These are phyloP conservation scores for Halcyon badia DNA, from an alignment of 2,797 vertebrate species.

Conservation along the genomic window DNA sequence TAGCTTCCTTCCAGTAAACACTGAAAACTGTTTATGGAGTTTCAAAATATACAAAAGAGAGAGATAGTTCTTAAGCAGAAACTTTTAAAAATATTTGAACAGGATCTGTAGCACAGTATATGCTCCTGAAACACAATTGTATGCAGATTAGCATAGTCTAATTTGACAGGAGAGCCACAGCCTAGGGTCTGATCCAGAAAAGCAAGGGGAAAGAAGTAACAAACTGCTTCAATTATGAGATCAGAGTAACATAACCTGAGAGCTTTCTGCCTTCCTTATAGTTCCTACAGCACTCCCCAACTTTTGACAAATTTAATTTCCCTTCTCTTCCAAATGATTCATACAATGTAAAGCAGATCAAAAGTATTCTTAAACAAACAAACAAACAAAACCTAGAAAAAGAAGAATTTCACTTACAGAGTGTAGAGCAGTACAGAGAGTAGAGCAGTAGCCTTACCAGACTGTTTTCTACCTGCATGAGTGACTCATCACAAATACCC, in stretches of 20 bases:
- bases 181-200: background rate
- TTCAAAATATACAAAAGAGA: background rate
- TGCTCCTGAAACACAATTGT: background rate
- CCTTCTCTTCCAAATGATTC: background rate
- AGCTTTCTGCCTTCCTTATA: background rate
- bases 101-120: background rate
- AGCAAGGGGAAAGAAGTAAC: background rate
- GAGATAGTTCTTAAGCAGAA: background rate
- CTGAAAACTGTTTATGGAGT: background rate
- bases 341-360: background rate
- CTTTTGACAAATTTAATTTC: background rate
- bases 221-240: background rate
- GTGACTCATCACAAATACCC: background rate
- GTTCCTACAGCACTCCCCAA: background rate
- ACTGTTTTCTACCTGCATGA: background rate
- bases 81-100: background rate
- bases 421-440: background rate
- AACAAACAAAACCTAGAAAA: too few relatives aligned
- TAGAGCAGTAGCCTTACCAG: background rate
- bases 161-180: background rate
- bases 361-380: background rate
- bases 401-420: background rate
- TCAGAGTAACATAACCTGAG: background rate
- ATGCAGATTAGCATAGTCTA: background rate
- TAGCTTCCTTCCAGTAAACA: background rate